Percentiles rank a stretch among this genome's conserved stretches.
phyloP scores from a whole-genome alignment of 2,888 invertebrate species.

The Pammene fasciana region DNA sequence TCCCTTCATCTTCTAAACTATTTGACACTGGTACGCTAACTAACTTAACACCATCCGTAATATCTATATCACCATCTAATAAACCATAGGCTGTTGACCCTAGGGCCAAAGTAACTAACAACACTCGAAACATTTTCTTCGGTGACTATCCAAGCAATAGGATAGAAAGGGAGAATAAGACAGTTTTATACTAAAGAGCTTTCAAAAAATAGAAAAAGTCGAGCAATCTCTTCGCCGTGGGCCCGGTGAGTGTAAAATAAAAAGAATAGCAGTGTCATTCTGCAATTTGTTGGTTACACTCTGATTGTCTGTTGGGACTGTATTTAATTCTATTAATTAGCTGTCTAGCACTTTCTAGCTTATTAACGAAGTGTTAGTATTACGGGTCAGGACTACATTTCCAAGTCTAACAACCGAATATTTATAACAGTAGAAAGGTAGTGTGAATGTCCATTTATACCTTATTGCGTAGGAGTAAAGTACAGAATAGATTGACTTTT shows the following conservation, averaged over 20 bases:
- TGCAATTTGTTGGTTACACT: conserved; percentile 49
- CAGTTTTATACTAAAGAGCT: conserved; percentile 73
- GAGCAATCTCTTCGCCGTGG: conserved; percentile 62
- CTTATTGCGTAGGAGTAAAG: too few relatives aligned
- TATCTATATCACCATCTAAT: conserved; percentile 80
- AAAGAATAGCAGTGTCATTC: conserved; percentile 59
- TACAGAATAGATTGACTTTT: too few relatives aligned
- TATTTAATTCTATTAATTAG: conserved; percentile 3
- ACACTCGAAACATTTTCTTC: conserved; percentile 70
- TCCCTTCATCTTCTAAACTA: conserved; percentile 73
- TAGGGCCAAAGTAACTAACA: conserved; percentile 54
- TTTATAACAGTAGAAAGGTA: too few relatives aligned
- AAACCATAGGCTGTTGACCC: conserved; percentile 54
- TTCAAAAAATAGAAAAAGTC: conserved; percentile 73
- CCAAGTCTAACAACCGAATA: too few relatives aligned
- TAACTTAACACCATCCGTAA: conserved; percentile 86
- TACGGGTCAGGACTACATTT: background rate
- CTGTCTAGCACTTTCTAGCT: background rate
- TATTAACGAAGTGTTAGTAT: background rate
- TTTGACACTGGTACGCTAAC: conserved; percentile 81
- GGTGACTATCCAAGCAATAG: conserved; percentile 68
- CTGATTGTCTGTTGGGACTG: conserved; percentile 41
- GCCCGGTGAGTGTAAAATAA: conserved; percentile 54
- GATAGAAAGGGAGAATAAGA: conserved; percentile 65
- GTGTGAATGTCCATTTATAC: too few relatives aligned